Evolutionary conservation across 37 sponge, comb jelly and placozoan species (phyloP).

Genomic region (Bolinopsis microptera): DNA sequence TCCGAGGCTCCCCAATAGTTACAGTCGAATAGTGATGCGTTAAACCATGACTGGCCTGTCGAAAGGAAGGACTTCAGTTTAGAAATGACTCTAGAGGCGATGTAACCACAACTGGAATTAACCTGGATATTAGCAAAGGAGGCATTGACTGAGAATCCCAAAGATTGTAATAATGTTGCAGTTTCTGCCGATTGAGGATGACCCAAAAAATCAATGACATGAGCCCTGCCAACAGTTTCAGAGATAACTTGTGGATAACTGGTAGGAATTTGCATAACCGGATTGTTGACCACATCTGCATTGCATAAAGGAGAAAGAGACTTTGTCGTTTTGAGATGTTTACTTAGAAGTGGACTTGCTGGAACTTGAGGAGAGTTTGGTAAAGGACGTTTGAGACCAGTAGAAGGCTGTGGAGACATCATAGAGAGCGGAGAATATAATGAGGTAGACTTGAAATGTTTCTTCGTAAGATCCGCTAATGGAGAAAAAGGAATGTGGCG

Average conservation of each 20-base stretch:
- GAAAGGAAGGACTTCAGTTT: not conserved
- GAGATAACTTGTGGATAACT: not conserved
- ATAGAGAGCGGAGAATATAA: not conserved
- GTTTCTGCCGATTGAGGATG: not conserved
- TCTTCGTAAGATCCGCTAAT: not conserved
- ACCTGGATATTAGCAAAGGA: not conserved
- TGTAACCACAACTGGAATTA: not conserved
- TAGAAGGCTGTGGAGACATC: not conserved
- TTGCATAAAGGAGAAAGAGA: not conserved
- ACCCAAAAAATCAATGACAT: not conserved
- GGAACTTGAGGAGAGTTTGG: not conserved
- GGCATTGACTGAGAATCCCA: not conserved
- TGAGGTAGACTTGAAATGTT: not conserved
- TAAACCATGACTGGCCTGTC: not conserved
- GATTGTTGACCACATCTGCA: not conserved
- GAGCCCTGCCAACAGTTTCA: not conserved
- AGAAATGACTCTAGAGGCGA: not conserved
- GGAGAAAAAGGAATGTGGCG: not conserved
- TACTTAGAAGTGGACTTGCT: not conserved
- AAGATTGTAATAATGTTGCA: not conserved
- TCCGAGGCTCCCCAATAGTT: not conserved
- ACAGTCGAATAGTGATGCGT: not conserved
- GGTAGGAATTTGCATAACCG: no score
- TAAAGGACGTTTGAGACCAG: not conserved
- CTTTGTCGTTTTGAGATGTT: not conserved